Conservation (phyloP, 2,888 invertebrate genomes). For the Scaptomyza polygonia region DNA sequence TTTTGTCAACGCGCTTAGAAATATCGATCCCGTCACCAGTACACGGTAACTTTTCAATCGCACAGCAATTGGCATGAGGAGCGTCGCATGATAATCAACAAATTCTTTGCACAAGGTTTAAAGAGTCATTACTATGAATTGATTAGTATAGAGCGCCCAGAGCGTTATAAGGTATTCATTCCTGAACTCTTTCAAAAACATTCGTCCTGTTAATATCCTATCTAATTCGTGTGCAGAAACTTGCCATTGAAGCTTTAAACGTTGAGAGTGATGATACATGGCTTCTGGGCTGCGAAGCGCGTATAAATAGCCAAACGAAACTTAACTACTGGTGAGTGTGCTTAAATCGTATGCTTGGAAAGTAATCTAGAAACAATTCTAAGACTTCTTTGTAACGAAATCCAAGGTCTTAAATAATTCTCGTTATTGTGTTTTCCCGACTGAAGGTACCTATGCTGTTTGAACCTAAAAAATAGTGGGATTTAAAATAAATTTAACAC, state of each 20-base stretch:
- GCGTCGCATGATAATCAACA: conserved; percentile 83
- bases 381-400: too few species aligned
- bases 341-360: too few species aligned
- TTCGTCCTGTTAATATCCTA: background rate
- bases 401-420: too few species aligned
- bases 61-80: conserved; percentile 85
- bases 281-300: conserved; percentile 91
- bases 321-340: conserved; percentile 44
- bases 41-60: conserved; percentile 19
- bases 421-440: too few species aligned
- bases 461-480: too few species aligned
- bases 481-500: too few species aligned
- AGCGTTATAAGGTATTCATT: conserved; percentile 68
- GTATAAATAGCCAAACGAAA: conserved; percentile 64
- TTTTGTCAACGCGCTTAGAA: conserved; percentile 30
- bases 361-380: too few species aligned
- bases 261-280: conserved; percentile 88
- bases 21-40: conserved; percentile 44
- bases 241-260: conserved; percentile 88
- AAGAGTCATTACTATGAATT: conserved; percentile 78
- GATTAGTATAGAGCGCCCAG: conserved; percentile 75
- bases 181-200: background rate
- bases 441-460: too few species aligned
- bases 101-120: conserved; percentile 74
- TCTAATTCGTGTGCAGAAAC: conserved; percentile 50